phyloP scores from a whole-genome alignment of 1,140 invertebrate species.

The Steinernema khuongi region DNA sequence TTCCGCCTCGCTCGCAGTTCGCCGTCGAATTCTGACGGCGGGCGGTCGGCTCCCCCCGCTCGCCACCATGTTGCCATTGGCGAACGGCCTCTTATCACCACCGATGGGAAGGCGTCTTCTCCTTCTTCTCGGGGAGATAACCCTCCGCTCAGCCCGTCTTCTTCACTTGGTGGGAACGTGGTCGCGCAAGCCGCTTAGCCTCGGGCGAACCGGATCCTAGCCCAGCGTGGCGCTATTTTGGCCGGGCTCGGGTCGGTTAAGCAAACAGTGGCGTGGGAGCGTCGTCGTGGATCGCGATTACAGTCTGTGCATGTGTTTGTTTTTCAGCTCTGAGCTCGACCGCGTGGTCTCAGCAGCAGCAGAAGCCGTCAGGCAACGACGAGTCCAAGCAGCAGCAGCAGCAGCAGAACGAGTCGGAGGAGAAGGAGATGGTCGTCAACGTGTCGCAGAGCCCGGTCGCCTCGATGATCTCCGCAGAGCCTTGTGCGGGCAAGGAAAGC shows the following conservation, averaged over 20 bases:
- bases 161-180: too few species aligned
- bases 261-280: not conserved
- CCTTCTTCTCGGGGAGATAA: too few species aligned
- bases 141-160: too few species aligned
- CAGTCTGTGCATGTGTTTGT: constrained; percentile 2
- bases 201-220: too few species aligned
- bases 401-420: constrained; percentile 2
- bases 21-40: not conserved
- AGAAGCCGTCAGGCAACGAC: not conserved
- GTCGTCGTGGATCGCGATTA: not conserved
- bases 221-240: too few species aligned
- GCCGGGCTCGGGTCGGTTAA: too few species aligned
- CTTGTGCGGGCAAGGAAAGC: not conserved
- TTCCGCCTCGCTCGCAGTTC: not conserved
- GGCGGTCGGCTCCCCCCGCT: not conserved
- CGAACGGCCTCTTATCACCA: not conserved
- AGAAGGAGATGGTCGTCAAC: constrained; percentile 6
- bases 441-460: not conserved
- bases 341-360: not conserved
- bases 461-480: not conserved
- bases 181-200: too few species aligned
- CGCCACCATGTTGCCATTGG: not conserved
- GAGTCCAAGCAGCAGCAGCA: not conserved
- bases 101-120: too few species aligned
- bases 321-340: constrained; percentile 15